Evolutionary conservation across 1,140 invertebrate species (phyloP).

Genomic region (Pseudoatta argentina): DNA sequence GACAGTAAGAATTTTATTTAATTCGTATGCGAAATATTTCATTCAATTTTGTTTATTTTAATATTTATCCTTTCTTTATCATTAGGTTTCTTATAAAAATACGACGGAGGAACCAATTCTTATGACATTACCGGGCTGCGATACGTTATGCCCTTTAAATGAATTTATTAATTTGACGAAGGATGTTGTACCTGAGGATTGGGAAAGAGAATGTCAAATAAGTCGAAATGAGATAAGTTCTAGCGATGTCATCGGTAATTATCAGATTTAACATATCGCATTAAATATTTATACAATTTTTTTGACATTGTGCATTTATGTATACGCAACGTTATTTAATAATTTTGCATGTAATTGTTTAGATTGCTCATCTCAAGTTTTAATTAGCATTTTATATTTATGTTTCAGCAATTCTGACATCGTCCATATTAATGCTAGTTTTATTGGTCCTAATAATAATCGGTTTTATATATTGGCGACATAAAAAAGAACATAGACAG

Average conservation of each 20-base stretch:
- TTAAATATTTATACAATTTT: slow-evolving; percentile 2
- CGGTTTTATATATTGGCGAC: slow-evolving; percentile 81
- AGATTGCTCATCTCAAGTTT: slow-evolving; percentile 27
- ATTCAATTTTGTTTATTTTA: background rate
- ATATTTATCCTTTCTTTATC: slow-evolving; percentile 65
- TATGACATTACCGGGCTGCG: slow-evolving; percentile 88
- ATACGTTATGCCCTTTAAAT: slow-evolving; percentile 87
- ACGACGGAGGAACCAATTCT: slow-evolving; percentile 85
- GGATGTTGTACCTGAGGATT: slow-evolving; percentile 87
- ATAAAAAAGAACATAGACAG: slow-evolving; percentile 81
- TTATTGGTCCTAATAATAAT: slow-evolving; percentile 80
- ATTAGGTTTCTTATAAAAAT: slow-evolving; percentile 89
- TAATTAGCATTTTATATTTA: slow-evolving; percentile 22
- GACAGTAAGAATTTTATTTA: slow-evolving; percentile 79
- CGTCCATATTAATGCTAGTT: slow-evolving; percentile 81
- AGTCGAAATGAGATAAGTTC: slow-evolving; percentile 73
- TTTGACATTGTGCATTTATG: background rate
- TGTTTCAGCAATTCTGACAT: slow-evolving; percentile 82
- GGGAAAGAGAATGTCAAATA: slow-evolving; percentile 87
- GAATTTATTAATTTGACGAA: slow-evolving; percentile 87
- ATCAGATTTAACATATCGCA: slow-evolving; percentile 14
- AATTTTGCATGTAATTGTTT: background rate
- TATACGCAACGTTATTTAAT: background rate
- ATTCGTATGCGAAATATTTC: background rate
- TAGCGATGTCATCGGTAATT: slow-evolving; percentile 80